These are phyloP conservation scores for Sparus aurata DNA, from an alignment of 2,797 vertebrate genomes.

Conservation along the genomic window DNA sequence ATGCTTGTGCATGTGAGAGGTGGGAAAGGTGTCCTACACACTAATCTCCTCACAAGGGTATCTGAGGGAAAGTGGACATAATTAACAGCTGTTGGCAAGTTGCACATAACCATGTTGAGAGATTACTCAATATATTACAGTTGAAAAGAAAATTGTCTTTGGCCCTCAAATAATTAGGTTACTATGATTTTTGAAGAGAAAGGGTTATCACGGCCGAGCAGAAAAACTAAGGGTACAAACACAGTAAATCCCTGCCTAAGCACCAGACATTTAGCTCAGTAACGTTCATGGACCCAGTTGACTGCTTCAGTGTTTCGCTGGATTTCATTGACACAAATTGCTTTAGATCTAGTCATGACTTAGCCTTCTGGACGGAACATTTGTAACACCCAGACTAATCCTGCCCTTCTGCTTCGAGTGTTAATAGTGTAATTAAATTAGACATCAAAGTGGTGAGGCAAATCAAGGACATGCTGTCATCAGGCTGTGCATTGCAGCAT, in stretches of 20 bases:
- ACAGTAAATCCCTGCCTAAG: neutral
- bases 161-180: neutral
- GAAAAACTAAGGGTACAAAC: neutral
- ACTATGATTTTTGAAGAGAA: neutral
- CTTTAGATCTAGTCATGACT: slow-evolving; percentile 76
- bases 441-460: slow-evolving; percentile 68
- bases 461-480: slow-evolving; percentile 67
- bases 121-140: neutral
- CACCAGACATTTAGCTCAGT: slow-evolving; percentile 5
- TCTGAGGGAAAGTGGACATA: slow-evolving; percentile 30
- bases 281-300: slow-evolving; percentile 14
- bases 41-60: slow-evolving; percentile 38
- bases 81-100: slow-evolving; percentile 13
- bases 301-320: slow-evolving; percentile 53
- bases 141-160: neutral
- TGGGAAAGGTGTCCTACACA: slow-evolving; percentile 1
- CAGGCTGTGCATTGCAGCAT: slow-evolving; percentile 37
- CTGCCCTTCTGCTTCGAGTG: slow-evolving; percentile 68
- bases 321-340: slow-evolving; percentile 81
- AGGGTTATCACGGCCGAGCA: neutral
- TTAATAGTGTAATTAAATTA: slow-evolving; percentile 82
- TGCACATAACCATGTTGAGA: neutral
- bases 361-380: slow-evolving; percentile 74
- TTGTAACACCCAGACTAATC: slow-evolving; percentile 78
- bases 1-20: slow-evolving; percentile 15